phyloP scores from a whole-genome alignment of 2,888 invertebrate species.

The Carpatolechia fugitivella region DNA sequence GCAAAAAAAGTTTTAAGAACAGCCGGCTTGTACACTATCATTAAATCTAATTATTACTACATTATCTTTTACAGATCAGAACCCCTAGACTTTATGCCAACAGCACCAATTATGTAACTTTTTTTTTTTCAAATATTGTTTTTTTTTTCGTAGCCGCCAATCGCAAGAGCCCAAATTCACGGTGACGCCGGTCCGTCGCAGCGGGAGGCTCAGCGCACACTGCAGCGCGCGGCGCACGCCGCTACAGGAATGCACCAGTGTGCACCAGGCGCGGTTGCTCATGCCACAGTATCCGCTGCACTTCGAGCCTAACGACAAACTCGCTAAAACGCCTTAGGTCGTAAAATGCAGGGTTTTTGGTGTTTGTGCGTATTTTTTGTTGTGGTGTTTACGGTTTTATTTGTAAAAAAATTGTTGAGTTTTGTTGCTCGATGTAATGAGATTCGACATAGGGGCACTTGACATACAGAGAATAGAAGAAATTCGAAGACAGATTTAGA shows the following conservation, averaged over 20 bases:
- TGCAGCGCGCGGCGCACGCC: slow-evolving; percentile 32
- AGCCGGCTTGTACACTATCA: too few species aligned
- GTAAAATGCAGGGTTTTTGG: neutral
- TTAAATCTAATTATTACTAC: neutral
- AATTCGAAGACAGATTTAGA: too few species aligned
- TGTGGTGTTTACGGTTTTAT: too few species aligned
- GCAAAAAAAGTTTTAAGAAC: too few species aligned
- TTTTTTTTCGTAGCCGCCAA: slow-evolving; percentile 33
- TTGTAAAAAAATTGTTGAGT: too few species aligned
- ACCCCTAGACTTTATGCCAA: neutral
- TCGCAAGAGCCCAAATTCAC: slow-evolving; percentile 43
- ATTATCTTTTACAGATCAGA: neutral
- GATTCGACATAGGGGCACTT: too few species aligned
- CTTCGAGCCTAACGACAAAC: slow-evolving; percentile 8
- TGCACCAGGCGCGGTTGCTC: slow-evolving; percentile 37
- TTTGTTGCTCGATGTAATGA: too few species aligned
- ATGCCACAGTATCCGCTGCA: slow-evolving; percentile 29
- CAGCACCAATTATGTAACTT: neutral
- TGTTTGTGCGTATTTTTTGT: neutral
- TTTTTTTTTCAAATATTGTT: neutral
- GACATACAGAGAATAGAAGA: too few species aligned
- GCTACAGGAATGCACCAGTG: slow-evolving; percentile 23
- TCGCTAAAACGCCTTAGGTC: slow-evolving; percentile 4
- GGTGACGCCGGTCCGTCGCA: slow-evolving; percentile 74
- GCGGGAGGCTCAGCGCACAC: slow-evolving; percentile 47